Conservation (phyloP, 1,140 invertebrate species). For the Cheumatopsyche charites region DNA sequence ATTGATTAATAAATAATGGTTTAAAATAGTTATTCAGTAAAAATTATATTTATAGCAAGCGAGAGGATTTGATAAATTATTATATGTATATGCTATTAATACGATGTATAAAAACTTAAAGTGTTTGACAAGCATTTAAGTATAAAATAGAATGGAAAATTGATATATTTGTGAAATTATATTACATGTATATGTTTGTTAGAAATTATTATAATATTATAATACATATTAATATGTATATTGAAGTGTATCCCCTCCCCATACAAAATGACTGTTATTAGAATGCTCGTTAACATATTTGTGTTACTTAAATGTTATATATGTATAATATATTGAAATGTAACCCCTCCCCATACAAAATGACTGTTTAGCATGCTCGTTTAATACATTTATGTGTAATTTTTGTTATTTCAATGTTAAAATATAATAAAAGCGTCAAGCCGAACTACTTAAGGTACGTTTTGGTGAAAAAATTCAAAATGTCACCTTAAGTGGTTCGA, state of each 20-base stretch:
- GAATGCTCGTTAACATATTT: not conserved
- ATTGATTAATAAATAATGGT: not conserved
- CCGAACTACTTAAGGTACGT: no score
- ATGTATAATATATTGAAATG: constrained; percentile 1
- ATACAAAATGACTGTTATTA: not conserved
- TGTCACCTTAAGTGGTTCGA: no score
- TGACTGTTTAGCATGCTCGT: not conserved
- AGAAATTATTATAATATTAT: constrained; percentile 7
- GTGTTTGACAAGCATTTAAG: constrained; percentile 15
- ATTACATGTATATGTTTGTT: constrained; percentile 12
- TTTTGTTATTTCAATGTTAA: not conserved
- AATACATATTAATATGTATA: no score
- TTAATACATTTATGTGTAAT: not conserved
- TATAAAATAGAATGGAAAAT: constrained; percentile 8
- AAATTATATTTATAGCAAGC: constrained; percentile 7
- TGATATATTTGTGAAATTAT: constrained; percentile 13
- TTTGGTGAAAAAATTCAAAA: no score
- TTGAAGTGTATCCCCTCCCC: not conserved
- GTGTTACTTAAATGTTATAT: not conserved
- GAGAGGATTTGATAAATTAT: constrained; percentile 27
- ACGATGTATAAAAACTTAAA: constrained; percentile 23
- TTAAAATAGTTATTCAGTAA: not conserved
- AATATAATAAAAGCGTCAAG: not conserved
- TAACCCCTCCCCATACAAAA: constrained; percentile 1
- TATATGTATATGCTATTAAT: constrained; percentile 14